These are phyloP conservation scores for Chaenocephalus aceratus DNA, from an alignment of 2,113 vertebrate species.

Conservation along the genomic window DNA sequence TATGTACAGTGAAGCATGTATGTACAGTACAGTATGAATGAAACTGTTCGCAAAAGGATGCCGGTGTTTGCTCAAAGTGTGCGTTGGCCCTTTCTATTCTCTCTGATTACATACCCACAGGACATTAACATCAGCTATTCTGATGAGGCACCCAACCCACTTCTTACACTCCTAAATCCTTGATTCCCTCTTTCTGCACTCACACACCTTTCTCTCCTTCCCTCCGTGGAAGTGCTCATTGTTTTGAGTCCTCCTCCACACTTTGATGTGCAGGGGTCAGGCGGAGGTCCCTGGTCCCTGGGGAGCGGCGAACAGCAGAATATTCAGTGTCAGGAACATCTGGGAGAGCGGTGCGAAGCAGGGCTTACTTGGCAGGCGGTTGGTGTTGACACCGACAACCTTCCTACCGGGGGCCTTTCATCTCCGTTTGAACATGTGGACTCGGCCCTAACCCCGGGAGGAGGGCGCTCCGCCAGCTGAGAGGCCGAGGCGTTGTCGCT, in stretches of 20 bases:
- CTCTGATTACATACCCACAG: conserved; percentile 22
- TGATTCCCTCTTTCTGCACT: conserved; percentile 6
- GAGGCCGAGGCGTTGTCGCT: conserved; percentile 59
- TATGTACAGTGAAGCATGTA: not conserved
- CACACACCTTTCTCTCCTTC: not conserved
- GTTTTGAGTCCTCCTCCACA: conserved; percentile 70
- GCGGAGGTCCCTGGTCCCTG: conserved; percentile 43
- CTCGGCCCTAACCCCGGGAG: conserved; percentile 61
- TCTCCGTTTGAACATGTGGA: conserved; percentile 79
- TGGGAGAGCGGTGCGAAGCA: conserved; percentile 60
- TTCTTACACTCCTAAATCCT: conserved; percentile 36
- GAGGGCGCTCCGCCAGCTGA: conserved; percentile 54
- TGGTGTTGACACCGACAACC: conserved; percentile 65
- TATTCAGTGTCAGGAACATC: conserved; percentile 67
- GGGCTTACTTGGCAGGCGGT: conserved; percentile 67
- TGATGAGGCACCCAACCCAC: conserved; percentile 43
- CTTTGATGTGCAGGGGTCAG: conserved; percentile 74
- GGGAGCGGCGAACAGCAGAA: conserved; percentile 34
- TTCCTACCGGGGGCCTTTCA: conserved; percentile 76
- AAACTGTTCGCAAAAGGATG: not conserved
- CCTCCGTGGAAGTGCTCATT: conserved; percentile 53
- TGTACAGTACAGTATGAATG: not conserved
- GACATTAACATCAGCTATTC: conserved; percentile 32
- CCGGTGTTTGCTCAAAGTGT: conserved; percentile 23
- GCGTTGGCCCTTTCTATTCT: not conserved